Conservation (phyloP, 2,888 invertebrate genomes). For the Limnephilus lunatus region DNA sequence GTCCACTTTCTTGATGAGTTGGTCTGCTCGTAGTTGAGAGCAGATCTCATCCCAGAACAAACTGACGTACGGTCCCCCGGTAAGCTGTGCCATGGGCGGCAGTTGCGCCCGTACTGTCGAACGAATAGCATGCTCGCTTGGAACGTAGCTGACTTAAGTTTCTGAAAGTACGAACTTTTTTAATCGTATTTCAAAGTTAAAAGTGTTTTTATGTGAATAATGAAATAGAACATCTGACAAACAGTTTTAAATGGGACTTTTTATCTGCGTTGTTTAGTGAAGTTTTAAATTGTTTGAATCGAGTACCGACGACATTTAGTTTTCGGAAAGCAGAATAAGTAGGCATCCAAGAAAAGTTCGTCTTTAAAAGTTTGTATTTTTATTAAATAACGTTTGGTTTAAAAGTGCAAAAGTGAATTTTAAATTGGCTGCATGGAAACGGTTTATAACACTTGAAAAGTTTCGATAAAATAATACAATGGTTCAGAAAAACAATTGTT, state of each 20-base stretch:
- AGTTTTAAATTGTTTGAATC: background rate
- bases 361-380: background rate
- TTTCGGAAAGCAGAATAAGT: too few species aligned
- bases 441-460: background rate
- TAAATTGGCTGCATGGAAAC: background rate
- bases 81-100: conserved; percentile 35
- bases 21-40: background rate
- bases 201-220: background rate
- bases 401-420: background rate
- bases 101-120: conserved; percentile 50
- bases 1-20: background rate
- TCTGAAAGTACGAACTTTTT: background rate
- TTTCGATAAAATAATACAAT: background rate
- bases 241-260: background rate
- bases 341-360: too few species aligned
- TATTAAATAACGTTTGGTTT: background rate
- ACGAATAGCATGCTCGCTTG: conserved; percentile 42
- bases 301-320: too few species aligned
- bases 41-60: conserved; percentile 11
- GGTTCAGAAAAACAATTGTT: background rate
- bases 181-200: background rate
- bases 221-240: background rate
- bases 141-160: background rate
- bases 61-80: background rate
- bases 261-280: background rate